Evolutionary conservation across 2,888 invertebrate genomes (phyloP), one percentile per base, ranked within the genome.

Genomic region (Drosophila vallismaia): DNA sequence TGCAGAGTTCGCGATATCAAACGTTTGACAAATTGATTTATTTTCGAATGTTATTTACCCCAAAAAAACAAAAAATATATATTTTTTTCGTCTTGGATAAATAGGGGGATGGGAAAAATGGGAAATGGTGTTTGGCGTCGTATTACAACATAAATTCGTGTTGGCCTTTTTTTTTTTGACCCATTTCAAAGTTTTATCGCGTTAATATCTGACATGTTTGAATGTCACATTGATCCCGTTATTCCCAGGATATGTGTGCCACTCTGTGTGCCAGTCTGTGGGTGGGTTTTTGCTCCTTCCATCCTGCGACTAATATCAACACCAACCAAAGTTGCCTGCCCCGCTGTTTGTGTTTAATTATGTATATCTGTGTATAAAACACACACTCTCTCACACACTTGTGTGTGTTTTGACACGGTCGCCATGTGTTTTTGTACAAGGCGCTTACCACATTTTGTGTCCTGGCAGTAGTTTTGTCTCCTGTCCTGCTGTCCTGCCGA

Each of bases 321-420:
- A 62, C 26, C 40, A 26, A 24, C 5, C 24, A 9, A 33, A 62
- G 60, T 59, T 31, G 29, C 46, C 14, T 33, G 8, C n/a, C 51
- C 40, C 67, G 71, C 62, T 82, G 86, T 79, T 81, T 81, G 79
- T 75, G 79, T 81, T 81, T 81, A 81, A 82, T 81, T 85, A 81
- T 82, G 74, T 75, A 83, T 83, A 64, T 52, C 51, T 66, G 52
- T 57, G 44, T 50, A 33, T 12, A 38, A 6, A 8, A 19, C 6
- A 19, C 28, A 45, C 33, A 28, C 4, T 2, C 8, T 1, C 8
- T 5, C 12, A 8, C 8, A 48, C 45, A 14, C 52, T 19, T 26
- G 5, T 52, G 54, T 56, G 31, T 53, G 55, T 49, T 67, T 66
- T 71, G 72, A 72, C 79, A 79, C 55, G 66, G 59, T 71, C 24